Evolutionary conservation across 2,113 vertebrate genomes (phyloP).

Genomic region (Pandion haliaetus): DNA sequence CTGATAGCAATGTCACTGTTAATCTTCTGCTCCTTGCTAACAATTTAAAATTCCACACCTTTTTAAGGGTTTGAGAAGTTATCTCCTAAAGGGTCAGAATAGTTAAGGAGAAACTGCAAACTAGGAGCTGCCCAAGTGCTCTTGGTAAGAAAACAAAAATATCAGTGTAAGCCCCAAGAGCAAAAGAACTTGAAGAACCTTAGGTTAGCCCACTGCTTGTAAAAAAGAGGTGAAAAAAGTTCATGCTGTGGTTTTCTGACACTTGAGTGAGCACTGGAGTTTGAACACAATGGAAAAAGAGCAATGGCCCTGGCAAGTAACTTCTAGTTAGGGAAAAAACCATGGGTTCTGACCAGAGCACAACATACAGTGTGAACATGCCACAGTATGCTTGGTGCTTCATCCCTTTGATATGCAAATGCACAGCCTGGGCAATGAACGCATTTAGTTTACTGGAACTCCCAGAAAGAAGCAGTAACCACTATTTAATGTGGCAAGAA

Average conservation of each 20-base stretch:
- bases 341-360: not conserved
- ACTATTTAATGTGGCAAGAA: not conserved
- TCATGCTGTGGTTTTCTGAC: not conserved
- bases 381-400: not conserved
- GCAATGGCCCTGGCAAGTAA: not conserved
- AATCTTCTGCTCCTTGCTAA: not conserved
- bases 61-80: not conserved
- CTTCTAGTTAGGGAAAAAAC: not conserved
- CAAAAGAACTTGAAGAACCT: not conserved
- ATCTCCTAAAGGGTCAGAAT: not conserved
- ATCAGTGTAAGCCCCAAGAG: not conserved
- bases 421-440: not conserved
- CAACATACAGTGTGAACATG: not conserved
- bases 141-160: not conserved
- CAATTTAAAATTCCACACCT: not conserved
- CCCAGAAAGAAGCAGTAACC: not conserved
- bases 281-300: rapidly evolving
- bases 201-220: not conserved
- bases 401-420: not conserved
- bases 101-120: not conserved
- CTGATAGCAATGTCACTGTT: not conserved
- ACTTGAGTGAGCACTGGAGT: not conserved
- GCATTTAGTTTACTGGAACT: not conserved
- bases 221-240: not conserved
- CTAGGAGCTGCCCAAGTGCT: not conserved